Conservation (phyloP, 2,113 vertebrate genomes). For the Syrmaticus mikado region DNA sequence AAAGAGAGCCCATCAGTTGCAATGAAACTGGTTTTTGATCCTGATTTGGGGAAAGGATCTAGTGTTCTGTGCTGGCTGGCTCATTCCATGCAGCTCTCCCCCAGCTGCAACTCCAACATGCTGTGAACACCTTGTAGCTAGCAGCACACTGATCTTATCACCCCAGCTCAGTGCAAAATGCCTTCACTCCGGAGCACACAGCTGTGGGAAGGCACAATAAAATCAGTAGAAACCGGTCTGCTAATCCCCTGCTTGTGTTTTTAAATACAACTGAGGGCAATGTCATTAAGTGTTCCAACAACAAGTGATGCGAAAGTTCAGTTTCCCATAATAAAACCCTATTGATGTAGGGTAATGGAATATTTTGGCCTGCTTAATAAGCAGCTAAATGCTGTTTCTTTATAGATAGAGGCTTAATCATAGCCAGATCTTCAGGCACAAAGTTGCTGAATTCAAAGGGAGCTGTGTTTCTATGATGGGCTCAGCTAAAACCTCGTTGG, state of each 20-base stretch:
- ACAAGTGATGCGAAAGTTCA: slow-evolving; percentile 13
- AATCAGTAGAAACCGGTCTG: background rate
- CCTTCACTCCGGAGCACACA: background rate
- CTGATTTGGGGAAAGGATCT: background rate
- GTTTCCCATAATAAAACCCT: slow-evolving; percentile 41
- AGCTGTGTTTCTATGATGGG: background rate
- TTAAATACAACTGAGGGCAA: slow-evolving; percentile 17
- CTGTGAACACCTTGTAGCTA: slow-evolving; percentile 7
- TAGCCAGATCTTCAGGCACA: slow-evolving; percentile 18
- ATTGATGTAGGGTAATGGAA: slow-evolving; percentile 10
- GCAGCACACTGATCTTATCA: slow-evolving; percentile 44
- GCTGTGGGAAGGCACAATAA: slow-evolving; percentile 49
- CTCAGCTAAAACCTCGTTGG: background rate
- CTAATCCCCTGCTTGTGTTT: slow-evolving; percentile 13
- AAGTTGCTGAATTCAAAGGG: background rate
- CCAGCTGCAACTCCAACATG: background rate
- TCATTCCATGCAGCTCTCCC: background rate
- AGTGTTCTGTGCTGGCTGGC: background rate
- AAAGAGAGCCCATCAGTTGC: background rate
- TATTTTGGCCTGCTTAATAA: slow-evolving; percentile 4
- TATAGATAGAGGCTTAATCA: slow-evolving; percentile 39
- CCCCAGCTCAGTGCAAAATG: slow-evolving; percentile 1
- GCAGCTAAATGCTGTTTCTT: slow-evolving; percentile 28
- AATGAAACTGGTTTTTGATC: background rate
- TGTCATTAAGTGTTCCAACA: background rate